Percentiles rank a stretch among this genome's conserved stretches.
phyloP scores from a whole-genome alignment of 2,888 invertebrate species.

The Diogma glabrata region DNA sequence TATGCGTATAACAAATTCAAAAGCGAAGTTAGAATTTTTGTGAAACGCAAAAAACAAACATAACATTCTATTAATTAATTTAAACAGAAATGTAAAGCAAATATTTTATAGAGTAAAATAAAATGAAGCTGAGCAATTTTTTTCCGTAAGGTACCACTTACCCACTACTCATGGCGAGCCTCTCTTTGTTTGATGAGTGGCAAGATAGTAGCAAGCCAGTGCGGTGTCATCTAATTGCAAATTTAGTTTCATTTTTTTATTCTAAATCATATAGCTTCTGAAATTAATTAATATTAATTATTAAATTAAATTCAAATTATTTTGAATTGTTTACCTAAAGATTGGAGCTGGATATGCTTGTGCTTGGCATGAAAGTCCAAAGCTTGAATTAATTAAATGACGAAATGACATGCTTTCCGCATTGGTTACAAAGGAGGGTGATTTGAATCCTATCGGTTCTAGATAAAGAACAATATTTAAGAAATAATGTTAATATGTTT shows the following conservation, averaged over 20 bases:
- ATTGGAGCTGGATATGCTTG: conserved; percentile 45
- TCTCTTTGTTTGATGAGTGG: conserved; percentile 7
- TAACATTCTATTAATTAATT: too few species aligned
- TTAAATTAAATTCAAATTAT: not conserved
- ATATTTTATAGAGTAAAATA: too few species aligned
- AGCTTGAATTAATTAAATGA: conserved; percentile 29
- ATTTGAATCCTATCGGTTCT: conserved; percentile 42
- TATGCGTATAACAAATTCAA: too few species aligned
- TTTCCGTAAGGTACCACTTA: conserved; percentile 18
- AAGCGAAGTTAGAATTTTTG: too few species aligned
- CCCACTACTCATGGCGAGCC: conserved; percentile 22
- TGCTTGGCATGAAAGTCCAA: conserved; percentile 41
- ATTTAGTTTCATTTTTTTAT: too few species aligned
- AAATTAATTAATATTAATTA: not conserved
- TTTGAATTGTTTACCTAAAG: conserved; percentile 40
- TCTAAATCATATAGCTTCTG: too few species aligned
- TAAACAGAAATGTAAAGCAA: too few species aligned
- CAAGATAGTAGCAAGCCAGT: conserved; percentile 23
- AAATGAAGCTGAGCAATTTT: conserved; percentile 4
- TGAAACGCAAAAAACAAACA: too few species aligned
- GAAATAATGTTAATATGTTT: too few species aligned
- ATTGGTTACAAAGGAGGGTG: conserved; percentile 29
- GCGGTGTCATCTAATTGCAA: too few species aligned
- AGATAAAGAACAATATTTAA: too few species aligned
- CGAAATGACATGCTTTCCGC: conserved; percentile 30